Evolutionary conservation across 2,797 vertebrate genomes (phyloP), one percentile per base, ranked within the genome.

Genomic region (Epinephelus coioides): DNA sequence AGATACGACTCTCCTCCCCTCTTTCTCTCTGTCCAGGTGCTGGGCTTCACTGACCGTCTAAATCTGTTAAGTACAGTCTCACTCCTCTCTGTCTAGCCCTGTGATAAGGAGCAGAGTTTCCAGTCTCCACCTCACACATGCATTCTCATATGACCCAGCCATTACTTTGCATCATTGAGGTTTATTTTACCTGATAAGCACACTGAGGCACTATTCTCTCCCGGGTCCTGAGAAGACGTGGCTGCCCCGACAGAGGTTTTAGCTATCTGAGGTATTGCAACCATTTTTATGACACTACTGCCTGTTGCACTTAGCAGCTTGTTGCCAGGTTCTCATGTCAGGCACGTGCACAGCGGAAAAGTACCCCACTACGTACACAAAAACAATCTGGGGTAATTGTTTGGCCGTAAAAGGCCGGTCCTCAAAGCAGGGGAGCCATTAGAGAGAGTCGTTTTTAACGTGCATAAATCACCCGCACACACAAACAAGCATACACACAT

Each of bases 1-100:
- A 92, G 87, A 85, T 63, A 34, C 19, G 27, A 69, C 84, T 88
- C 61, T 69, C 78, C 76, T 84, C 81, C 75, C 63, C 50, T 83
- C 75, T 79, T 43, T 88, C 75, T 65, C 76, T 83, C 69, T 73
- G 73, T 90, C 94, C 93, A 95, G 93, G 94, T 95, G 93, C 91
- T 90, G 83, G 92, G 94, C 96, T 95, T 95, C 92, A 92, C 94
- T 94, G 90, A 82, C 81, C 86, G 89, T 95, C 94, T 94, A 90
- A 94, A 95, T 95, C 92, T 94, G 92, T 94, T 94, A 93, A 94
- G 91, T 93, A 86, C 91, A 89, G 90, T 86, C 91, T 91, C 87
- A 81, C 90, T 93, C 91, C 89, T 93, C 89, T 89, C 79, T 70
- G 89, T 94, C 92, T 91, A 66, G 90, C 88, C 81, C 86, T 50